Evolutionary conservation across 2,888 invertebrate species (phyloP).

Genomic region (Melinaea marsaeus): DNA sequence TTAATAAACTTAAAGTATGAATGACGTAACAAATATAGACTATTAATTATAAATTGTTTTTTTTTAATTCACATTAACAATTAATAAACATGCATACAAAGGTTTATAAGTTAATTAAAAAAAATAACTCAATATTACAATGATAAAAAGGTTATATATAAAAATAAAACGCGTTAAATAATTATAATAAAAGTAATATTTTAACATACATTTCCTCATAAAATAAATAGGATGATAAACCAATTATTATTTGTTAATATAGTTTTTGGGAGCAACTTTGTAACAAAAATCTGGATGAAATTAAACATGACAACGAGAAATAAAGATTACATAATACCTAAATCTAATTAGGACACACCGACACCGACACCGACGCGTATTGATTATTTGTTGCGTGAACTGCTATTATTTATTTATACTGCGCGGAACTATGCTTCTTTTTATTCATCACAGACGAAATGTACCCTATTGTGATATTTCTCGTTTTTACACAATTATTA

Average conservation of each 20-base stretch:
- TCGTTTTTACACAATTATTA: no score
- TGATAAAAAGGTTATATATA: no score
- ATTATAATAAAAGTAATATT: no score
- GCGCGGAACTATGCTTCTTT: conserved; percentile 42
- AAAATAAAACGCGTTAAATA: no score
- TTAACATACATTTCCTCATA: no score
- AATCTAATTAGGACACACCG: conserved; percentile 38
- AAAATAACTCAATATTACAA: no score
- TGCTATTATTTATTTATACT: conserved; percentile 39
- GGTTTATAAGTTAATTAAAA: no score
- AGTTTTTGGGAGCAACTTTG: background rate
- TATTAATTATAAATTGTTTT: background rate
- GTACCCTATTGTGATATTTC: no score
- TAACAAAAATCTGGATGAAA: background rate
- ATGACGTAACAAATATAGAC: background rate
- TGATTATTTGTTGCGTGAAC: conserved; percentile 41
- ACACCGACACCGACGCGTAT: conserved; percentile 35
- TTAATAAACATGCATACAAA: no score
- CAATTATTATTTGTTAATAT: no score
- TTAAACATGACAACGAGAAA: conserved; percentile 1
- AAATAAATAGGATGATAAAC: no score
- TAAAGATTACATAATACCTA: conserved; percentile 15
- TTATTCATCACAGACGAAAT: background rate
- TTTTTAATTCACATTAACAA: no score
- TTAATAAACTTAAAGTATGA: background rate